Evolutionary conservation across 2,113 vertebrate genomes (phyloP).

Genomic region (Rhynchomys soricoides): DNA sequence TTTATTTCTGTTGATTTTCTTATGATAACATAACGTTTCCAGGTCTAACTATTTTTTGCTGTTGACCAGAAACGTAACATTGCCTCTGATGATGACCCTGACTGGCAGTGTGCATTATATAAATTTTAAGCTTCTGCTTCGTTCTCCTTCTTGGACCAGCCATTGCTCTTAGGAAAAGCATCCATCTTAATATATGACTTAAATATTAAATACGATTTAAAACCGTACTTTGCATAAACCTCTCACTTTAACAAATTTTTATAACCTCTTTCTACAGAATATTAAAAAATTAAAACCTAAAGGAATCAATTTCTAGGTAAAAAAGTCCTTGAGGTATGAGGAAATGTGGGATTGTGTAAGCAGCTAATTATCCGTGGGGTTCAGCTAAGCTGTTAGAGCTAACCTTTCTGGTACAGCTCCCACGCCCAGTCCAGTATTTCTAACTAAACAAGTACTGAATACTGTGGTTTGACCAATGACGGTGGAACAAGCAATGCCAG

Average conservation of each 20-base stretch:
- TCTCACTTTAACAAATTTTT: neutral
- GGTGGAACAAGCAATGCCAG: neutral
- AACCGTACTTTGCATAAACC: neutral
- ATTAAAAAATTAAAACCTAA: constrained; percentile 16
- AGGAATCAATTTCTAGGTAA: constrained; percentile 48
- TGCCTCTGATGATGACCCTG: neutral
- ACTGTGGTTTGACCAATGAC: neutral
- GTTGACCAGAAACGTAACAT: neutral
- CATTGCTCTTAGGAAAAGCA: neutral
- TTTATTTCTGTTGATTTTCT: constrained; percentile 4
- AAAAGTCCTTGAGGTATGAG: neutral
- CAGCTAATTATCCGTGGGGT: neutral
- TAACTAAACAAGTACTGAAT: neutral
- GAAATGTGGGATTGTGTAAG: neutral
- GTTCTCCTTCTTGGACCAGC: neutral
- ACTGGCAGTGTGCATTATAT: neutral
- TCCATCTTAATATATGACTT: neutral
- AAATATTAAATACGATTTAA: neutral
- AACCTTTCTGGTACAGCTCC: neutral
- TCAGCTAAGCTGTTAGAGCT: neutral
- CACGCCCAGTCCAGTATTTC: neutral
- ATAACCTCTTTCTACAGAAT: neutral
- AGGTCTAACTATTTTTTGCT: neutral
- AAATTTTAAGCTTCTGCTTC: neutral
- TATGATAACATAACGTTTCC: neutral